phyloP scores from a whole-genome alignment of 2,888 invertebrate genomes.

The Ceratothoa steindachneri region DNA sequence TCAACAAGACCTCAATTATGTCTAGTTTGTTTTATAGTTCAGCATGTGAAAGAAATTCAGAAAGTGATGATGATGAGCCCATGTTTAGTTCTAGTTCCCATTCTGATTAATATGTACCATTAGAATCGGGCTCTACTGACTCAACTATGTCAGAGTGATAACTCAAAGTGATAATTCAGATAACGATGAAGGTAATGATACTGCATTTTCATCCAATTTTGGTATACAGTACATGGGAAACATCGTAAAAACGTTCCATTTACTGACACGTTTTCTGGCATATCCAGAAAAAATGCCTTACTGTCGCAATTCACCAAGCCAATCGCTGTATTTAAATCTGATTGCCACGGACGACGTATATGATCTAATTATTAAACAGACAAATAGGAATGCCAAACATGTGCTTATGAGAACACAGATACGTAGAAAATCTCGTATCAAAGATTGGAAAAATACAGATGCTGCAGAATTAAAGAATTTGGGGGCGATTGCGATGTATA shows the following conservation, averaged over 20 bases:
- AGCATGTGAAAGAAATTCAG: neutral
- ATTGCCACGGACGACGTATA: neutral
- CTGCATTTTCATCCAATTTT: neutral
- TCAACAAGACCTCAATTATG: neutral
- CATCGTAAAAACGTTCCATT: neutral
- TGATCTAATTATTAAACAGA: neutral
- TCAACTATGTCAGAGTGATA: neutral
- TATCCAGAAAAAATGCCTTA: neutral
- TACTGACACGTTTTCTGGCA: neutral
- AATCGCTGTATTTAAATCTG: neutral
- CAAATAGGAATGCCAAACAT: neutral
- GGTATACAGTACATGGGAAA: neutral
- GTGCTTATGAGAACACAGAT: neutral
- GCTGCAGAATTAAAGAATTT: neutral
- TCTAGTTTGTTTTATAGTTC: neutral
- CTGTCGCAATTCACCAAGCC: neutral
- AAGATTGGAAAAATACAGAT: constrained; percentile 1
- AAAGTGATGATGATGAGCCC: neutral
- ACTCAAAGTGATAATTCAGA: neutral
- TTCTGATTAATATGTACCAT: neutral
- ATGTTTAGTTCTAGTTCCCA: neutral
- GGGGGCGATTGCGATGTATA: neutral
- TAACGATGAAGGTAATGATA: neutral
- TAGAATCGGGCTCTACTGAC: neutral
- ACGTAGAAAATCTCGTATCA: neutral